Conservation (phyloP, 1,140 invertebrate species). For the Solen grandis region DNA sequence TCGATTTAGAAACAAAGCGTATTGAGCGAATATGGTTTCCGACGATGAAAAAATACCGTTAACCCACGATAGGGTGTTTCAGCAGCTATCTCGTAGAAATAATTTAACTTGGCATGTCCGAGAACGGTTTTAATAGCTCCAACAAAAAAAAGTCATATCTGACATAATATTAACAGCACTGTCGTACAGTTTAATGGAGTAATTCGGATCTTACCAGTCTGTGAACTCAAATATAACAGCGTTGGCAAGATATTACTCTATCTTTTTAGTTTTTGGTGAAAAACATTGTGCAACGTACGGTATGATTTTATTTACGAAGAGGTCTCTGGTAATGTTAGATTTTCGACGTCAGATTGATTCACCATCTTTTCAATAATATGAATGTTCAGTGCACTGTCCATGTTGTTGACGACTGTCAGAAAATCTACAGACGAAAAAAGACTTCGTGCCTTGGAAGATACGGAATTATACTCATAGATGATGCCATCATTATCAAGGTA, state of each 20-base stretch:
- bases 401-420: slow-evolving; percentile 83
- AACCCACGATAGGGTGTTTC: not conserved
- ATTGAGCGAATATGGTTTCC: no score
- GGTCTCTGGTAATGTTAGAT: slow-evolving; percentile 1
- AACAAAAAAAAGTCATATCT: slow-evolving; percentile 1
- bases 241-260: not conserved
- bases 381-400: not conserved
- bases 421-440: slow-evolving; percentile 77
- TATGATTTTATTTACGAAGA: slow-evolving; percentile 3
- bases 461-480: slow-evolving; percentile 90
- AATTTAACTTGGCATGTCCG: not conserved
- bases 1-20: no score
- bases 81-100: slow-evolving; percentile 22
- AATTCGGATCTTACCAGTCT: slow-evolving; percentile 12
- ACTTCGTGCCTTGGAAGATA: slow-evolving; percentile 87
- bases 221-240: slow-evolving; percentile 10
- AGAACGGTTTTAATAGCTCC: not conserved
- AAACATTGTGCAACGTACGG: not conserved
- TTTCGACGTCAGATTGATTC: not conserved
- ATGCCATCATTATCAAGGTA: slow-evolving; percentile 69
- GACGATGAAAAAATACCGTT: no score
- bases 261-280: not conserved
- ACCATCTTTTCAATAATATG: not conserved
- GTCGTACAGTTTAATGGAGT: not conserved
- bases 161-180: not conserved